Evolutionary conservation across 1,140 invertebrate species (phyloP).

Genomic region (Ceratosolen solmsi): DNA sequence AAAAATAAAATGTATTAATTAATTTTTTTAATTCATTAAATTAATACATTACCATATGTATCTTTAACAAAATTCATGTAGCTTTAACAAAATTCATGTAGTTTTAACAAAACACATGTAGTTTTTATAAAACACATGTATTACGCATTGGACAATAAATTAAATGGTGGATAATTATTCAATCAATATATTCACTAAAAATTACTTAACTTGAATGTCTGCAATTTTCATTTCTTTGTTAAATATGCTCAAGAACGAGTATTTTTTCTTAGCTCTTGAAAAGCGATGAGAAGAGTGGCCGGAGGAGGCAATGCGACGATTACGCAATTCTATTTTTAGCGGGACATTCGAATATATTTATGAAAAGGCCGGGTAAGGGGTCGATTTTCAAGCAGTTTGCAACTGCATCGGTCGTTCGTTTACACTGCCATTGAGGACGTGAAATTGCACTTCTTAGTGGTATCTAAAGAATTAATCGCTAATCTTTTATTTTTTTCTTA

Average conservation of each 20-base stretch:
- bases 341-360: not conserved
- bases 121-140: too few relatives aligned
- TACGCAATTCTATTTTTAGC: slow-evolving; percentile 42
- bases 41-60: too few relatives aligned
- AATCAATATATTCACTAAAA: not conserved
- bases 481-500: not conserved
- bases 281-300: not conserved
- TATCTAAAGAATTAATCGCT: not conserved
- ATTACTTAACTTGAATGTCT: slow-evolving; percentile 22
- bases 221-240: slow-evolving; percentile 17
- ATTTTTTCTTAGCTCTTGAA: not conserved
- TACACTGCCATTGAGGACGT: not conserved
- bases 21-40: too few relatives aligned
- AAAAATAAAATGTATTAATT: too few relatives aligned
- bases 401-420: not conserved
- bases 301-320: not conserved
- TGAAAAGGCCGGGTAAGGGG: slow-evolving; percentile 16
- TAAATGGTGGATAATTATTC: too few relatives aligned
- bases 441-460: not conserved
- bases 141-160: too few relatives aligned
- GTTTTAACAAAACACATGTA: too few relatives aligned
- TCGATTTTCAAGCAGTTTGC: slow-evolving; percentile 22
- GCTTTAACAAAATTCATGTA: too few relatives aligned
- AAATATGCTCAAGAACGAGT: not conserved
- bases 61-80: too few relatives aligned